phyloP scores from a whole-genome alignment of 2,888 invertebrate genomes.

The Adineta ricciae region DNA sequence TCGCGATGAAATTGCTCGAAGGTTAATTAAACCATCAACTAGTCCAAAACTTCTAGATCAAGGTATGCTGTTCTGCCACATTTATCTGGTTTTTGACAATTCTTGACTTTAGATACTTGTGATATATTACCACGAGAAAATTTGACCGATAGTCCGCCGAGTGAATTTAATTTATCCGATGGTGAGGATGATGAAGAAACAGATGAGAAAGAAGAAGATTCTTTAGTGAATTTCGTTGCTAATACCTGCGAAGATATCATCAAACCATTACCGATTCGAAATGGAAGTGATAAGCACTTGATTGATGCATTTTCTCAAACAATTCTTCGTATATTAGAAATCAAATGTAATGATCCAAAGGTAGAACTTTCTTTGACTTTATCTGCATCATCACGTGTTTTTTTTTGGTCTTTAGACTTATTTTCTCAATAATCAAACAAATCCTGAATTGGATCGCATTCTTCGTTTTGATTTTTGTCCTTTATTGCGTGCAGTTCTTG shows the following conservation, averaged over 20 bases:
- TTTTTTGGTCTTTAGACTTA: not conserved
- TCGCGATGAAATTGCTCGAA: not conserved
- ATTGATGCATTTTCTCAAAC: not conserved
- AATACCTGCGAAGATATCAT: not conserved
- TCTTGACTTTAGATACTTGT: not conserved
- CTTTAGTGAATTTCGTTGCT: not conserved
- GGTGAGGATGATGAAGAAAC: not conserved
- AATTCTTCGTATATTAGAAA: slow-evolving; percentile 13
- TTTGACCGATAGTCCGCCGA: slow-evolving; percentile 1
- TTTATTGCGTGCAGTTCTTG: not conserved
- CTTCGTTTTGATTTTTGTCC: not conserved
- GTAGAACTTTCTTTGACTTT: too few relatives aligned
- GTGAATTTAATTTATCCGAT: slow-evolving; percentile 14
- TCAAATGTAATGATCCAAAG: not conserved
- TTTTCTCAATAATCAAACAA: slow-evolving; percentile 8
- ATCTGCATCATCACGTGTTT: too few relatives aligned
- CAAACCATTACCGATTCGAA: not conserved
- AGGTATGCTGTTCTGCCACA: not conserved
- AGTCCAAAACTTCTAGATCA: not conserved
- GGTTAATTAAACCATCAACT: not conserved
- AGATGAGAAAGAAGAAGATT: not conserved
- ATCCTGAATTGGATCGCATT: not conserved
- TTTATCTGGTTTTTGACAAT: too few relatives aligned
- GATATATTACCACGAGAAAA: not conserved
- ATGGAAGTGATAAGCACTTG: not conserved